phyloP scores from a whole-genome alignment of 2,797 vertebrate species.

The Leucoraja ocellata region DNA sequence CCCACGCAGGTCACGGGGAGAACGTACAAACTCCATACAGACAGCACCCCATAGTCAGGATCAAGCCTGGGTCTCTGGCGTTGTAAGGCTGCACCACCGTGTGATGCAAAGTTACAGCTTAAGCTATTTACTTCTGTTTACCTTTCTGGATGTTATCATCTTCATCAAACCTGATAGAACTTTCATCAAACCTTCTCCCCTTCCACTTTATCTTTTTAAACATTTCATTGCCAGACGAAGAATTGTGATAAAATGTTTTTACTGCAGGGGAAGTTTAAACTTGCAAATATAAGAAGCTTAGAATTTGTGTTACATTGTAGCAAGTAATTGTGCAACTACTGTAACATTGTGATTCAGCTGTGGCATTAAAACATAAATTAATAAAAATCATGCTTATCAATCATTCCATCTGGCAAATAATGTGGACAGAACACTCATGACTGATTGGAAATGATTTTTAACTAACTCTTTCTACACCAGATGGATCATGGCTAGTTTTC shows the following conservation, averaged over 20 bases:
- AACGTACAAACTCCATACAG: no score
- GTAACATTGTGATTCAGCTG: background rate
- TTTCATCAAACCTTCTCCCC: background rate
- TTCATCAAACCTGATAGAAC: background rate
- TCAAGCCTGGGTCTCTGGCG: no score
- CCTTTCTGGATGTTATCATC: background rate
- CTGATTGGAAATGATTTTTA: background rate
- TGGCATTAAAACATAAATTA: background rate
- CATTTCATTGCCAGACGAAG: background rate
- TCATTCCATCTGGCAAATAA: background rate
- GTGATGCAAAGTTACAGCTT: background rate
- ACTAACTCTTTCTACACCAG: background rate
- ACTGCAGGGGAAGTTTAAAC: background rate
- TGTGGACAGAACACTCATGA: background rate
- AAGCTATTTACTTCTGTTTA: background rate
- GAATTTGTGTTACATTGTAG: background rate
- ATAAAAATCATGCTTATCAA: background rate
- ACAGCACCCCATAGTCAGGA: no score
- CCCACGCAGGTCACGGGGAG: no score
- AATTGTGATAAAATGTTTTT: background rate
- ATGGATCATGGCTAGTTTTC: no score
- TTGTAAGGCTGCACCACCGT: no score
- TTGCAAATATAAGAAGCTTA: background rate
- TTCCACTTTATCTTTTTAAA: background rate
- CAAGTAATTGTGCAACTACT: background rate